Evolutionary conservation across 30 jellyfish, hydroid and myxozoan species (phyloP).

Genomic region (Aurelia sp.): DNA sequence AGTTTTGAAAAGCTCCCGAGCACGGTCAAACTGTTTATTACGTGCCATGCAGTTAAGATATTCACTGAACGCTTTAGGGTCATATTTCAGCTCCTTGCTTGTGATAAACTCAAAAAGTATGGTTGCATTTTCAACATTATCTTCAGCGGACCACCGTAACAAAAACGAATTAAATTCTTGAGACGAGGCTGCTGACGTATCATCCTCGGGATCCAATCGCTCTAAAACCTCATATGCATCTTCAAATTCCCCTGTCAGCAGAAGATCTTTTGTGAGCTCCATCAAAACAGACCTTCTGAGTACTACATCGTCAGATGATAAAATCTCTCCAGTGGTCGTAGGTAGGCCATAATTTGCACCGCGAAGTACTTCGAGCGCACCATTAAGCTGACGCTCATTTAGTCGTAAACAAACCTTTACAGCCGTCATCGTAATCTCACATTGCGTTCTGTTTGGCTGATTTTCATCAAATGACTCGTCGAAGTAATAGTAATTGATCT

Average conservation of each 20-base stretch:
- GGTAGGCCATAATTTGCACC: slow-evolving; percentile 69
- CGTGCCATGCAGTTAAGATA: slow-evolving; percentile 71
- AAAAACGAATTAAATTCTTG: slow-evolving; percentile 17
- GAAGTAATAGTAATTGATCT: slow-evolving; percentile 48
- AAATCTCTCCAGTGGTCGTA: neutral
- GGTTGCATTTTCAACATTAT: slow-evolving; percentile 39
- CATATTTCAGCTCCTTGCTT: neutral
- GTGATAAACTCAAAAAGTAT: slow-evolving; percentile 34
- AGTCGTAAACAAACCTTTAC: slow-evolving; percentile 53
- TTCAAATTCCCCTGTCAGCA: slow-evolving; percentile 28
- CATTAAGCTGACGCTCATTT: slow-evolving; percentile 53
- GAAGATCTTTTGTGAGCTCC: slow-evolving; percentile 4
- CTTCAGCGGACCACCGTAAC: slow-evolving; percentile 30
- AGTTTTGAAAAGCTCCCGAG: slow-evolving; percentile 54
- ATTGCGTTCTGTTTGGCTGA: slow-evolving; percentile 21
- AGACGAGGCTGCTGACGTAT: neutral
- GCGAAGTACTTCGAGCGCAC: slow-evolving; percentile 74
- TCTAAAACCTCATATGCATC: slow-evolving; percentile 55
- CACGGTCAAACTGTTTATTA: neutral
- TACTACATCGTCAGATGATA: slow-evolving; percentile 19
- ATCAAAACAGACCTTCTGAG: slow-evolving; percentile 2
- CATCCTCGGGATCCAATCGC: neutral
- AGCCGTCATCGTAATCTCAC: slow-evolving; percentile 64
- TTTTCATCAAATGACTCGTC: slow-evolving; percentile 28
- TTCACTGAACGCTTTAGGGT: slow-evolving; percentile 27